Base-by-base conservation (phyloP, 2,888 invertebrate species). In the Drosophila putrida region DNA sequence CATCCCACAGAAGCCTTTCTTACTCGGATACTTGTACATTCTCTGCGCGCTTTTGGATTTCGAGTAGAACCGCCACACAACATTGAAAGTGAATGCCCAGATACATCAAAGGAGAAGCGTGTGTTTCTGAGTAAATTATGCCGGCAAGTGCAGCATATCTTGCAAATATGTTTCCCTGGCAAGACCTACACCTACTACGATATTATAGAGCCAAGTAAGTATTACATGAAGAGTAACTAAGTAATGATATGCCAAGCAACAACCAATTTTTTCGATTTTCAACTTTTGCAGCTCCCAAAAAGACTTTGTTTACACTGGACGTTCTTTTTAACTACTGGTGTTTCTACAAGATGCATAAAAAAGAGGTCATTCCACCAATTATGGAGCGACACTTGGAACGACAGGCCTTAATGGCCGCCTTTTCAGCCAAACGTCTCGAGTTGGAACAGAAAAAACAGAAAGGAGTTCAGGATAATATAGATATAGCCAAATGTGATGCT, bases 301-400 rank as follows among this genome's bases (percentile, higher is more conserved):
- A 92, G 54, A 92, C 91, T 0, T 66, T 82, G 0, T 87, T 84
- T 54, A 86, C 88, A 39, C 53, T 92, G 27, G 88, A 88, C 25
- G 85, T 88, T 25, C 78, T 92, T 5, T 72, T 91, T 10, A 92
- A 92, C 41, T 91, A 91, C 51, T 78, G 80, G 39, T 91, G 88
- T 20, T 92, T 90, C 67, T 91, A 85, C 50, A 91, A 91, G 35
- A 76, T 90, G 80, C 90, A 88, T 20, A 91, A 90, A 39, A 88
- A 84, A 9, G 78, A 83, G 3, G 73, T 92, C 4, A 71, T 91
- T 3, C 69, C 72, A 0, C 78, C 82, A 6, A 87, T 89, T 0
- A 67, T 69, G 4, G 80, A 82, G 0, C 61, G 62, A 33, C 63
- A 88, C 9, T 73, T 68, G 20, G 63, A 78, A 35, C 78, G 77